Evolutionary conservation across 2,888 invertebrate genomes (phyloP).

Genomic region (Cataglyphis albicans): DNA sequence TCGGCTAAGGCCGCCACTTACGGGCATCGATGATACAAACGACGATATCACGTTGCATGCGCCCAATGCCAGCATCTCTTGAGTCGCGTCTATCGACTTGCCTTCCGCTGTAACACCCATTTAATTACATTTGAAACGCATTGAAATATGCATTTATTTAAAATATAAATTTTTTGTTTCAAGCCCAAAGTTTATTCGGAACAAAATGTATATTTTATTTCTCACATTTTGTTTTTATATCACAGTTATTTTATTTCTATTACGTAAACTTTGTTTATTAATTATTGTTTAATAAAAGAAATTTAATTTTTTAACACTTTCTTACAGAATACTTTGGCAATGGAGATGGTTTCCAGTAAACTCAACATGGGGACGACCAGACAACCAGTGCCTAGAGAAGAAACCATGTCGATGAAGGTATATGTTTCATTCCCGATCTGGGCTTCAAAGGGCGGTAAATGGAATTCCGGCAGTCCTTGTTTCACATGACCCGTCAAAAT

Average conservation of each 20-base stretch:
- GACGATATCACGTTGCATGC: slow-evolving; percentile 89
- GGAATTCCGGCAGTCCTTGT: slow-evolving; percentile 90
- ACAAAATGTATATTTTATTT: background rate
- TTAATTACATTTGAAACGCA: background rate
- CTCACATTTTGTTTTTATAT: background rate
- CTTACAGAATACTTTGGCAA: slow-evolving; percentile 91
- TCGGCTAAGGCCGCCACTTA: slow-evolving; percentile 88
- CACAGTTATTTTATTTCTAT: background rate
- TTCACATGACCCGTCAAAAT: slow-evolving; percentile 90
- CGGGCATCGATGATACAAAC: slow-evolving; percentile 90
- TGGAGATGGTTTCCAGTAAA: slow-evolving; percentile 90
- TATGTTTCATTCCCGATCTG: slow-evolving; percentile 88
- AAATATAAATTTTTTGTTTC: background rate
- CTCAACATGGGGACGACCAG: slow-evolving; percentile 90
- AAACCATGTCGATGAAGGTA: slow-evolving; percentile 87
- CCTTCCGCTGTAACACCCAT: slow-evolving; percentile 86
- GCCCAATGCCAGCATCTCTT: slow-evolving; percentile 90
- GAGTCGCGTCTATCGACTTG: slow-evolving; percentile 89
- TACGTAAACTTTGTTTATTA: background rate
- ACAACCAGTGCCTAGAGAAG: slow-evolving; percentile 89
- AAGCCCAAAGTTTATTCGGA: background rate
- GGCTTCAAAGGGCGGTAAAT: slow-evolving; percentile 90
- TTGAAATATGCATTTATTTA: background rate
- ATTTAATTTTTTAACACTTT: slow-evolving; percentile 41
- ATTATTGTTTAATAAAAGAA: background rate